Evolutionary conservation across 2,113 vertebrate species (phyloP), one percentile per base, ranked within the genome.

Genomic region (Erinaceus europaeus): DNA sequence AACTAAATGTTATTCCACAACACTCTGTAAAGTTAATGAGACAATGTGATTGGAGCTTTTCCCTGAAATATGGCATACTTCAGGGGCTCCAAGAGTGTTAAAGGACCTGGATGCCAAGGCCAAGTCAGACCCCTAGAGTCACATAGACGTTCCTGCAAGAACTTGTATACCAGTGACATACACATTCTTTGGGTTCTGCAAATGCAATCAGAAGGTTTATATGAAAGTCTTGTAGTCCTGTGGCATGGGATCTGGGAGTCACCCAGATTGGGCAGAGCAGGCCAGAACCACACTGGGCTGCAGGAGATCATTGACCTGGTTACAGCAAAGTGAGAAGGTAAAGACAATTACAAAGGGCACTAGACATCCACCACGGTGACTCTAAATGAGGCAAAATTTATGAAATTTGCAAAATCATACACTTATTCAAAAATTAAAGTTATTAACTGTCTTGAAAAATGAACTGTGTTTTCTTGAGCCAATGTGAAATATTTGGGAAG

Each of bases 1-100:
- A 95, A 79, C 94, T 95, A 93, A 95, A 93, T 92, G 94, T 90
- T 92, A 94, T 94, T 94, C 91, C 93, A 92, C 93, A 91, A 88
- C 93, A 93, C 94, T 91, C 82, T 75, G 80, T 94, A 95, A 95
- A 95, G 65, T 92, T 95, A 93, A 95, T 90, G 94, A 93, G 76
- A 95, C 90, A 88, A 73, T 8, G 57, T 94, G 94, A 90, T 85
- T 92, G 86, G 88, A 53, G 38, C 67, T 71, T 79, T 90, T 94
- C 92, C 88, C 93, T 95, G 94, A 95, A 95, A 93, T 59, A 90
- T 44, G 91, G 94, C 91, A 91, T 95, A 85, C 93, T 95, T 84
- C 57, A 34, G 95, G 93, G 93, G 95, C 79, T 44, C 81, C 72
- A 36, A 71, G 89, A 84, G 78, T 88, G 90, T 88, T 91, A 86